Evolutionary conservation across 2,797 vertebrate genomes (phyloP).

Genomic region (Catostomus latipinnis): DNA sequence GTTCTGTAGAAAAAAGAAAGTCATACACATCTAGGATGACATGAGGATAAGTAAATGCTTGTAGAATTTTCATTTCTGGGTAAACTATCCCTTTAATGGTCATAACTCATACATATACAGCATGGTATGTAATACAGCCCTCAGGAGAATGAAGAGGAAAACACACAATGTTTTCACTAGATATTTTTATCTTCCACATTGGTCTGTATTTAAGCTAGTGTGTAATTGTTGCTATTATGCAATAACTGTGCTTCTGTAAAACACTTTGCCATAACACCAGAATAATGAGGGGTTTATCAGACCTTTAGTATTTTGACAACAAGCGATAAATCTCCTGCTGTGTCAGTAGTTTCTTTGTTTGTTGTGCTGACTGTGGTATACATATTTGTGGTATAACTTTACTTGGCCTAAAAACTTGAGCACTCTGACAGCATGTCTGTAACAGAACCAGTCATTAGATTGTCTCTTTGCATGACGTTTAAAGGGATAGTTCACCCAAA

Average conservation of each 20-base stretch:
- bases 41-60: no score
- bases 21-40: no score
- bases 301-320: slow-evolving; percentile 16
- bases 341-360: slow-evolving; percentile 25
- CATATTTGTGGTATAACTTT: slow-evolving; percentile 17
- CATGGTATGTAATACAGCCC: not conserved
- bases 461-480: not conserved
- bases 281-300: not conserved
- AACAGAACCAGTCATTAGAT: slow-evolving; percentile 2
- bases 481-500: no score
- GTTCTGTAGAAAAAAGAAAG: no score
- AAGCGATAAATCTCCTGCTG: slow-evolving; percentile 1
- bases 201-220: not conserved
- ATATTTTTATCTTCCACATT: not conserved
- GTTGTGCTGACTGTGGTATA: not conserved
- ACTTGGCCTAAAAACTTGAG: not conserved
- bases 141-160: not conserved
- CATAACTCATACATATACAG: not conserved
- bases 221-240: slow-evolving; percentile 32
- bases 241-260: slow-evolving; percentile 13
- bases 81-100: no score
- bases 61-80: no score
- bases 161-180: slow-evolving; percentile 12
- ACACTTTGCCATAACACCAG: not conserved
- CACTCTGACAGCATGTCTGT: slow-evolving; percentile 25